Base-by-base conservation (phyloP, 2,888 invertebrate species). In the Pedicia rivosa region DNA sequence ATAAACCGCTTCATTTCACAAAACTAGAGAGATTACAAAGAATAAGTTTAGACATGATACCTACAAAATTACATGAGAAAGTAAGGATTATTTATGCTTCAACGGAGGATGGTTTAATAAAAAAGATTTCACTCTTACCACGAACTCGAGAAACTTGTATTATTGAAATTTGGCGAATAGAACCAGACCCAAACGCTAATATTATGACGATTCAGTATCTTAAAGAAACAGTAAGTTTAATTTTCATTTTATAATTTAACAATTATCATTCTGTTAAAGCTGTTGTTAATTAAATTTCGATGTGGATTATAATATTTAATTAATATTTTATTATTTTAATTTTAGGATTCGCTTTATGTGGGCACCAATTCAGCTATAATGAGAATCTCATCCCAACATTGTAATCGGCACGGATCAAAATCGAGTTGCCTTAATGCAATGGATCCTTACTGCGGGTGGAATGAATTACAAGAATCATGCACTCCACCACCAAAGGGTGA, bases 401-500 rank as follows among this genome's bases (percentile, higher is more conserved):
- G 92, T 50, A 63, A 65, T 22, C 70, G 88, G 2, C 81, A 84
- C 57, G 65, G 64, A 7, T 73, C 74, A 6, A 68, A 72, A 35
- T 62, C 70, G 7, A 74, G 78, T 6, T 92, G 92, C 55, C 54
- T 83, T 28, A 78, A 78, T 47, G 78, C 90, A 0, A 80, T 79
- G 62, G 92, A 94, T 62, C 92, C 92, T 0, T 90, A 92, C 55
- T 94, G 94, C 57, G 92, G 90, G 0, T 94, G 92, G 92, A 78
- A 91, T 59, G 78, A 79, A 45, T 66, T 74, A 5, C 62, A 72
- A 10, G 76, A 82, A 46, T 62, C 65, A 14, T 92, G 92, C 51
- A 74, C 78, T 1, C 63, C 72, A 0, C 74, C 82, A 0, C 80
- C 82, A 1, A 63, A 67, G 44, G 67, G 67, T 27, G 69, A 75